Evolutionary conservation across 2,113 vertebrate genomes (phyloP).

Genomic region (Trochalopteron elliotii): DNA sequence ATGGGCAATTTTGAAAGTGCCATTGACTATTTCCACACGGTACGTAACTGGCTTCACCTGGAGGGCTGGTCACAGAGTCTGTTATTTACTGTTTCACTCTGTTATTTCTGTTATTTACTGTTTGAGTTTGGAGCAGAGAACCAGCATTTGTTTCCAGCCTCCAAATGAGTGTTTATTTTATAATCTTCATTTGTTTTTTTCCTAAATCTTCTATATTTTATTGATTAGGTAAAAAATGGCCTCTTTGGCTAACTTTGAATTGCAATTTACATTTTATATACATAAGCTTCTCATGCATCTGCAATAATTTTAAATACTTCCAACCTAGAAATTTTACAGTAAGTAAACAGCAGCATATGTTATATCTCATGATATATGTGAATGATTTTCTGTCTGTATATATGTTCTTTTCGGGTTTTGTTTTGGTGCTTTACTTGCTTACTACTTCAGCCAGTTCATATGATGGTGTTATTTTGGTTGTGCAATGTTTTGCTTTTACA

Average conservation of each 20-base stretch:
- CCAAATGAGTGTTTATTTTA: neutral
- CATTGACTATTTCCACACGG: conserved; percentile 98
- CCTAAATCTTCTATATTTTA: neutral
- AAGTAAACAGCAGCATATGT: neutral
- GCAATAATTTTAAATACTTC: neutral
- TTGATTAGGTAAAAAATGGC: neutral
- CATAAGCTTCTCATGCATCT: neutral
- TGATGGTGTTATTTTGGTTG: neutral
- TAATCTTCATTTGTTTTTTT: neutral
- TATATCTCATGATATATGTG: neutral
- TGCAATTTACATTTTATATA: neutral
- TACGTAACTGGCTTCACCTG: conserved; percentile 53
- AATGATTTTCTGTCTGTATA: neutral
- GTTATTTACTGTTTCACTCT: neutral
- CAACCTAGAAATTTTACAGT: neutral
- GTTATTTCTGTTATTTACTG: neutral
- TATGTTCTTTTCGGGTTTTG: neutral
- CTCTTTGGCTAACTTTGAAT: neutral
- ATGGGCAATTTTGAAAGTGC: conserved; percentile 98
- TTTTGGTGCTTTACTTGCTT: neutral
- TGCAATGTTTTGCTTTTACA: neutral
- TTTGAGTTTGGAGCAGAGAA: neutral
- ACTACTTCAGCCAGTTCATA: neutral
- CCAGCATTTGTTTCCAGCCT: neutral
- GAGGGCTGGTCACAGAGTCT: neutral